Percentiles rank a stretch among this genome's conserved stretches.
phyloP scores from a whole-genome alignment of 2,888 invertebrate species.

The Caradrina clavipalpis region DNA sequence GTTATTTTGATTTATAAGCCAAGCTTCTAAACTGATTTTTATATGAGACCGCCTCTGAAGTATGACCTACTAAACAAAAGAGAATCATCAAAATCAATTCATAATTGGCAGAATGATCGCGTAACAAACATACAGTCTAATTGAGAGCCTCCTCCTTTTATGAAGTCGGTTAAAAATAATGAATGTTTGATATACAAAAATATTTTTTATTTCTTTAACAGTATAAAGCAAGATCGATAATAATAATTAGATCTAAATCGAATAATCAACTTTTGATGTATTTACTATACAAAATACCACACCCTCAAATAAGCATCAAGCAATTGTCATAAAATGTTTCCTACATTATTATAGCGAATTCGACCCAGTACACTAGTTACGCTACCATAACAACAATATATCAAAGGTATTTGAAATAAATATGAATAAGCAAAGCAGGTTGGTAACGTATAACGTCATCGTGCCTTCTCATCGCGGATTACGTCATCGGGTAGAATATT shows the following conservation, averaged over 20 bases:
- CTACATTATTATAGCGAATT: neutral
- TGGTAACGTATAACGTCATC: constrained; percentile 80
- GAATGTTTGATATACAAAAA: neutral
- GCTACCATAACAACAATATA: constrained; percentile 8
- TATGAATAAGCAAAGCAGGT: constrained; percentile 57
- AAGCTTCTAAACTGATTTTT: too few species aligned
- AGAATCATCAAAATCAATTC: too few species aligned
- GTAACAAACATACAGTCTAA: too few species aligned
- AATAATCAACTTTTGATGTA: neutral
- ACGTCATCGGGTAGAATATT: constrained; percentile 83
- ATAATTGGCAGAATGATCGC: too few species aligned
- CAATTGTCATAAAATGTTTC: neutral
- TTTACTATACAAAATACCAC: neutral
- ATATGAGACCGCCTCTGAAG: too few species aligned
- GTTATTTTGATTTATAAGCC: too few species aligned
- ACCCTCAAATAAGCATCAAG: neutral
- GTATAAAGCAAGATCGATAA: neutral
- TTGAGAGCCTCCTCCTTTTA: too few species aligned
- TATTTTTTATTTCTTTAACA: neutral
- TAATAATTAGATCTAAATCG: neutral
- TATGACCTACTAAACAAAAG: too few species aligned
- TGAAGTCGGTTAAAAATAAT: too few species aligned
- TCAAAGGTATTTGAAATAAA: constrained; percentile 44
- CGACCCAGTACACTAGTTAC: neutral
- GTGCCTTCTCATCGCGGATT: constrained; percentile 76